Evolutionary conservation across 2,888 invertebrate genomes (phyloP), one percentile per base, ranked within the genome.

Genomic region (Cheilosia soror): DNA sequence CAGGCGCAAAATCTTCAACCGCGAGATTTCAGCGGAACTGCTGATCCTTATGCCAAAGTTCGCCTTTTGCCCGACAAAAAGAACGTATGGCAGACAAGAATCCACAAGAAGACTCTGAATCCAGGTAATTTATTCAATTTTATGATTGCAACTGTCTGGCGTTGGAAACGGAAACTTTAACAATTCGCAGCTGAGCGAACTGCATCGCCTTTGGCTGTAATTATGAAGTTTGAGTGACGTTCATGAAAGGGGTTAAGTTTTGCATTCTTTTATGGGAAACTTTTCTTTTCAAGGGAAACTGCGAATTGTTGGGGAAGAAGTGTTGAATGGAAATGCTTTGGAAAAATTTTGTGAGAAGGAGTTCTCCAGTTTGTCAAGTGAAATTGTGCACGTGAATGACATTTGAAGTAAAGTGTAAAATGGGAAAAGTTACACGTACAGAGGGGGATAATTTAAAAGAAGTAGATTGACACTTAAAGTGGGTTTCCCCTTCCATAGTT

Each of bases 11-110:
- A 94, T 89, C 91, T 94, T 63, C 93, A 93, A 87, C 93, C 94
- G 0, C 90, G 94, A 33, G 94, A 94, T 87, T 93, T 94, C 76
- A 94, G 94, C 87, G 94, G 94, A 49, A 94, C 94, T 0, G 94
- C 94, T 13, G 94, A 95, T 92, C 95, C 95, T 0, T 95, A 95
- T 89, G 95, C 95, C 40, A 94, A 95, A 90, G 93, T 95, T 57
- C 93, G 95, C 20, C 90, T 95, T 15, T 88, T 94, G 27, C 94
- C 94, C 1, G 94, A 95, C 88, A 93, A 93, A 87, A 94, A 93
- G 86, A 94, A 94, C 88, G 93, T 94, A 72, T 94, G 94, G 93
- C 94, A 94, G 90, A 94, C 94, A 2, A 92, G 93, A 88, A 94
- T 95, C 80, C 95, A 95, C 89, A 94, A 94, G 90, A 94, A 94